phyloP scores from a whole-genome alignment of 2,888 invertebrate genomes.

The Lutraria lutraria region DNA sequence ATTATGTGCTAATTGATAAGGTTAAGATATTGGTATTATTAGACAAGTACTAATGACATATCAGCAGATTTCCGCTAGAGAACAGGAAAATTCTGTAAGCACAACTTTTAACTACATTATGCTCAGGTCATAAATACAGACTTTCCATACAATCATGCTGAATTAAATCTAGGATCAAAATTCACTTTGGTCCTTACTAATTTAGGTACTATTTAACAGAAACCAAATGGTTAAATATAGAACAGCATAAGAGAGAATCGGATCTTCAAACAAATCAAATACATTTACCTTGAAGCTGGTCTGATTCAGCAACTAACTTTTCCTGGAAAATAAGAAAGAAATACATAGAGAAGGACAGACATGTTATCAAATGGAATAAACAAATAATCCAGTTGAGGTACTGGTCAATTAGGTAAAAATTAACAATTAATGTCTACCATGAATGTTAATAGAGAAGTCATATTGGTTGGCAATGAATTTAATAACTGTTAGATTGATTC shows the following conservation, averaged over 20 bases:
- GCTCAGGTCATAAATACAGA: too few species aligned
- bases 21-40: neutral
- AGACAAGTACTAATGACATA: constrained; percentile 7
- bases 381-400: neutral
- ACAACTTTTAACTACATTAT: too few species aligned
- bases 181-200: too few species aligned
- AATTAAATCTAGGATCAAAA: too few species aligned
- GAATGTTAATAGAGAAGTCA: neutral
- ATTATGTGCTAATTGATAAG: constrained; percentile 11
- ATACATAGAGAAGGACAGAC: neutral
- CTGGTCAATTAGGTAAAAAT: neutral
- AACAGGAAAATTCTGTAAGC: too few species aligned
- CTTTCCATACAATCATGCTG: too few species aligned
- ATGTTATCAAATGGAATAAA: neutral
- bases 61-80: neutral
- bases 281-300: constrained; percentile 66
- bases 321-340: constrained; percentile 56
- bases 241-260: neutral
- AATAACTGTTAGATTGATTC: too few species aligned
- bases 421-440: neutral
- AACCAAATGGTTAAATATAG: too few species aligned
- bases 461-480: neutral
- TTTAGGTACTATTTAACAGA: too few species aligned
- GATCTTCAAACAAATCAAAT: neutral
- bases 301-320: constrained; percentile 70